Base-by-base conservation (phyloP, 1,140 invertebrate genomes). In the Trachymyrmex septentrionalis region DNA sequence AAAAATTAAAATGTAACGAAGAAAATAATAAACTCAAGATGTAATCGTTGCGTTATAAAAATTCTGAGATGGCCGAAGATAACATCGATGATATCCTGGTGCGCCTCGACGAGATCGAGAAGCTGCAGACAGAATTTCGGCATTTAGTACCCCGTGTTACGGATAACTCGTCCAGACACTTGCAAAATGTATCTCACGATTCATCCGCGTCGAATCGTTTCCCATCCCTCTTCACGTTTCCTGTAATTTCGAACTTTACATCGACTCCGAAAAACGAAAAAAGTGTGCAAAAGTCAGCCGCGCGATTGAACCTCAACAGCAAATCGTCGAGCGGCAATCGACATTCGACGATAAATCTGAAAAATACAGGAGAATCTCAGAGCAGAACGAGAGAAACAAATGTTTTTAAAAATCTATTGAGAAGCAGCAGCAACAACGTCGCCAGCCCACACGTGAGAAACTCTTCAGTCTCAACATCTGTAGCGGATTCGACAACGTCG, bases 91-190 rank as follows among this genome's bases (percentile, higher is more conserved):
- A 81, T 9, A 84, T 92, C 44, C 64, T 92, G 50, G 50, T 64
- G 10, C 90, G 88, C 6, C 80, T 92, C 5, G 82, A 92, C 4
- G 86, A 92, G 64, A 90, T 92, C 66, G 89, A 92, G 34, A 90
- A 90, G n/a, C 30, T 92, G 19, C 91, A 91, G 10, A 4, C 73
- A 38, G 81, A 92, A 21, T 73, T 92, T 27, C 82, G 87, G 3
- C 75, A 57, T 44, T 59, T 90, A 24, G 80, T 90, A 19, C 86
- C 88, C 0, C 75, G 76, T 1, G 69, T 76, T 21, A 59, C 67
- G 19, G 27, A 3, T 21, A 59, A 16, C 6, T 73, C 78, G 16
- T 82, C 80, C 53, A 59, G 24, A 72, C 21, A 19, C 24, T 16
- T 30, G 34, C 80, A 57, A 38, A 55, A 82, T 59, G 4, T 48